Percentiles rank a stretch among this genome's conserved stretches.
Conservation (phyloP, 2,888 invertebrate species). For the Tetranychus piercei region DNA sequence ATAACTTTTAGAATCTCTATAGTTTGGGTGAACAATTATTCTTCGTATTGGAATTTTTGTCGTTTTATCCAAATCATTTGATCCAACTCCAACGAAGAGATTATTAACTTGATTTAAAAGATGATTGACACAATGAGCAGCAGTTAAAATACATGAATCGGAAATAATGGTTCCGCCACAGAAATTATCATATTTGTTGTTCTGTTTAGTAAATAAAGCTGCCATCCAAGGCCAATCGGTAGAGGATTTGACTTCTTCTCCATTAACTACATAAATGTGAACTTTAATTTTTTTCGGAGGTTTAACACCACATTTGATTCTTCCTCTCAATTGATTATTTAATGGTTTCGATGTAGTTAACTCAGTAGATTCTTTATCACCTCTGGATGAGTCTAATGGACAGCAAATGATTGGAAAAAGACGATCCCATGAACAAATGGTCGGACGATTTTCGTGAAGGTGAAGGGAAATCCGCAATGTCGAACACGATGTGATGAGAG, state of each 20-base stretch:
- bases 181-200: neutral
- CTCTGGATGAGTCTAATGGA: neutral
- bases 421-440: neutral
- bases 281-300: neutral
- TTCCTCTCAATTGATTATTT: neutral
- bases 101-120: neutral
- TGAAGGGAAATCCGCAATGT: neutral
- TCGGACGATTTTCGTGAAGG: neutral
- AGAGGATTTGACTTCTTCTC: neutral
- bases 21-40: constrained; percentile 7
- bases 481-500: neutral
- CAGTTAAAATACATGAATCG: constrained; percentile 6
- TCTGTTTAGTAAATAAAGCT: neutral
- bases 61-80: neutral
- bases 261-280: neutral
- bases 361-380: neutral
- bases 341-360: neutral
- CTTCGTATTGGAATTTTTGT: neutral
- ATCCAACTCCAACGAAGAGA: neutral
- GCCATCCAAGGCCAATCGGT: neutral
- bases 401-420: neutral
- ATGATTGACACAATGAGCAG: constrained; percentile 15
- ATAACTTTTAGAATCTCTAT: constrained; percentile 7
- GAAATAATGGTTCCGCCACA: constrained; percentile 14
- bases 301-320: neutral